Evolutionary conservation across 2,113 vertebrate genomes (phyloP).

Genomic region (Siniperca knerii): DNA sequence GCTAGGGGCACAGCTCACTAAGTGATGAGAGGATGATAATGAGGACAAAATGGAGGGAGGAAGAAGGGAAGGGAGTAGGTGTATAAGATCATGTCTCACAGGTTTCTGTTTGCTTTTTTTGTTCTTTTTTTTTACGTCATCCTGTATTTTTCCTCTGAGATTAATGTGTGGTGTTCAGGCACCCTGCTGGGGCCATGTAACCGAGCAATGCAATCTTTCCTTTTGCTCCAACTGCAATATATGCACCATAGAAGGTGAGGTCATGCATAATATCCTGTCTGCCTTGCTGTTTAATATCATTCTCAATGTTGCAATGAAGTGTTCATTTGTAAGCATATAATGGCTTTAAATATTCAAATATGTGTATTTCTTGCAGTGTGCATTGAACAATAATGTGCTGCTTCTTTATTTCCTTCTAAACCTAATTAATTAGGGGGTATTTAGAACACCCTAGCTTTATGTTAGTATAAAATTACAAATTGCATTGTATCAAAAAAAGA

Average conservation of each 20-base stretch:
- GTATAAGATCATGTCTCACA: slow-evolving; percentile 40
- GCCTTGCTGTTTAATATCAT: slow-evolving; percentile 41
- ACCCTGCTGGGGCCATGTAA: slow-evolving; percentile 44
- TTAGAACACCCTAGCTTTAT: background rate
- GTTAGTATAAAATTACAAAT: background rate
- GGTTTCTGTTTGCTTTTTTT: slow-evolving; percentile 36
- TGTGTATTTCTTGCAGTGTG: slow-evolving; percentile 8
- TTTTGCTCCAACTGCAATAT: slow-evolving; percentile 37
- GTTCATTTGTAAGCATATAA: slow-evolving; percentile 11
- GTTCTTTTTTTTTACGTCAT: slow-evolving; percentile 12
- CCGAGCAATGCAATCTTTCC: slow-evolving; percentile 46
- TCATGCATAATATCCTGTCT: slow-evolving; percentile 61
- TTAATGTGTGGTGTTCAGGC: slow-evolving; percentile 55
- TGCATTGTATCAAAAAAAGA: background rate
- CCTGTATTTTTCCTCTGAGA: slow-evolving; percentile 41
- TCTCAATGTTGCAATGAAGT: slow-evolving; percentile 29
- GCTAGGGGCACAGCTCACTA: slow-evolving; percentile 50
- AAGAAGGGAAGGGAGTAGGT: slow-evolving; percentile 24
- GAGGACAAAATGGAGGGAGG: slow-evolving; percentile 44
- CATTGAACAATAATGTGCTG: background rate
- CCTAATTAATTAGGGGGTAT: background rate
- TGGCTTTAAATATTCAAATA: slow-evolving; percentile 29
- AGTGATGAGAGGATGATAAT: slow-evolving; percentile 66
- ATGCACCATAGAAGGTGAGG: slow-evolving; percentile 42
- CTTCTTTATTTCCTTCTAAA: background rate